These are phyloP conservation scores for Ctenosaura bakeri DNA, from an alignment of 2,797 vertebrate species.

Conservation along the genomic window DNA sequence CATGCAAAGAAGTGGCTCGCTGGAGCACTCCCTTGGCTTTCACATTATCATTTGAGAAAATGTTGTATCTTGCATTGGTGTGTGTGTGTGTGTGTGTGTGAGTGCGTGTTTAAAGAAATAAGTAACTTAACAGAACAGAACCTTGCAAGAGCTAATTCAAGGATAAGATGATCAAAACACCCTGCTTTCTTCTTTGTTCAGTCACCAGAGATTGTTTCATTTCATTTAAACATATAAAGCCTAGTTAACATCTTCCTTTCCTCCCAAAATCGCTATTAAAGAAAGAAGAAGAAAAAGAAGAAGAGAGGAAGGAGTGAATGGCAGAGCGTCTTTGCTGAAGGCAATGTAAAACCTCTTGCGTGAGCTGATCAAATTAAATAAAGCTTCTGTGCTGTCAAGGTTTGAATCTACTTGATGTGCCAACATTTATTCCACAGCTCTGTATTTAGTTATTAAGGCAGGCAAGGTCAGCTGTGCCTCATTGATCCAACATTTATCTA, in stretches of 20 bases:
- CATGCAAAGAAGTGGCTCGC: neutral
- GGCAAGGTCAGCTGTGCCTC: slow-evolving; percentile 66
- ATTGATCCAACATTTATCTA: slow-evolving; percentile 69
- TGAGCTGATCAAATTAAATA: slow-evolving; percentile 78
- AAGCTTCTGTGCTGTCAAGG: slow-evolving; percentile 68
- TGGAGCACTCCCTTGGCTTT: too few species aligned
- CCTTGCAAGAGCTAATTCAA: slow-evolving; percentile 54
- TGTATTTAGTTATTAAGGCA: slow-evolving; percentile 70
- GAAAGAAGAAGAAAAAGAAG: neutral
- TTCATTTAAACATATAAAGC: slow-evolving; percentile 70
- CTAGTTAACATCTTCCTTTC: slow-evolving; percentile 58
- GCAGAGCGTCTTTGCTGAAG: slow-evolving; percentile 68
- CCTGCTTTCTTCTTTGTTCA: slow-evolving; percentile 57
- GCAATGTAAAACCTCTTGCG: slow-evolving; percentile 70
- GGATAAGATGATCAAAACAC: slow-evolving; percentile 49
- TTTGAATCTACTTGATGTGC: slow-evolving; percentile 70
- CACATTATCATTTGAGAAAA: neutral
- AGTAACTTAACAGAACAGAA: slow-evolving; percentile 44
- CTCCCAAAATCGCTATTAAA: slow-evolving; percentile 59
- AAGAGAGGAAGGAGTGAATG: slow-evolving; percentile 28
- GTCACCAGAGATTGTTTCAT: slow-evolving; percentile 62
- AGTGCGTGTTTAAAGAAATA: neutral
- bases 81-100: neutral
- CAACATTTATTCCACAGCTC: slow-evolving; percentile 66
- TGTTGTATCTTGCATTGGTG: neutral